phyloP scores from a whole-genome alignment of 2,113 vertebrate genomes.

The Rhodinocichla rosea region DNA sequence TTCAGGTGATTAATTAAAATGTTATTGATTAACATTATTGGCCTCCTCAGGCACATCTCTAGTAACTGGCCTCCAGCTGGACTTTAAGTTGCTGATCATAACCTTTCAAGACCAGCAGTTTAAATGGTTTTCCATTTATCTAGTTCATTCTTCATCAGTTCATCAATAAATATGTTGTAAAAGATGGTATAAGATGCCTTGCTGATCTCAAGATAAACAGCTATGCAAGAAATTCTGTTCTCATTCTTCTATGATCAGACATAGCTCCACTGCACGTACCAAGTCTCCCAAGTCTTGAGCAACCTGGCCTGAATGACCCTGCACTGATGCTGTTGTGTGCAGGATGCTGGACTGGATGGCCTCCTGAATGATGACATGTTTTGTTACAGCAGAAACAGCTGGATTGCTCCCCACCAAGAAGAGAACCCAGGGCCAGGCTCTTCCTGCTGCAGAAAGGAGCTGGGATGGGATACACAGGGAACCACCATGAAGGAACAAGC shows the following conservation, averaged over 20 bases:
- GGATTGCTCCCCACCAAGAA: not conserved
- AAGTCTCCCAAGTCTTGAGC: not conserved
- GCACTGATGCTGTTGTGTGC: not conserved
- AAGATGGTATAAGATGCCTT: not conserved
- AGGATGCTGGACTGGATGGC: not conserved
- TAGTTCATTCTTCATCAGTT: not conserved
- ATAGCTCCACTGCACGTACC: not conserved
- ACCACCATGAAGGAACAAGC: not conserved
- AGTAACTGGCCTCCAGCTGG: not conserved
- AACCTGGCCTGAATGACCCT: not conserved
- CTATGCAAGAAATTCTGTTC: not conserved
- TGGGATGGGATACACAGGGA: not conserved
- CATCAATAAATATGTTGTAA: not conserved
- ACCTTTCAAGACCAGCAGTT: not conserved
- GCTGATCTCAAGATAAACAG: not conserved
- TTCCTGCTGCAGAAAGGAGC: not conserved
- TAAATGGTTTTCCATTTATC: not conserved
- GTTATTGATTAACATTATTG: not conserved
- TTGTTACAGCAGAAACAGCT: not conserved
- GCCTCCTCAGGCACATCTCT: not conserved
- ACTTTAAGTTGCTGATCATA: not conserved
- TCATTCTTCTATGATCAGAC: not conserved
- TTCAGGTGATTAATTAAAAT: not conserved
- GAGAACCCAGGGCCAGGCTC: not conserved
- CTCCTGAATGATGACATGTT: not conserved